Evolutionary conservation across 1,140 invertebrate genomes (phyloP), one percentile per base, ranked within the genome.

Genomic region (Apolygus lucorum): DNA sequence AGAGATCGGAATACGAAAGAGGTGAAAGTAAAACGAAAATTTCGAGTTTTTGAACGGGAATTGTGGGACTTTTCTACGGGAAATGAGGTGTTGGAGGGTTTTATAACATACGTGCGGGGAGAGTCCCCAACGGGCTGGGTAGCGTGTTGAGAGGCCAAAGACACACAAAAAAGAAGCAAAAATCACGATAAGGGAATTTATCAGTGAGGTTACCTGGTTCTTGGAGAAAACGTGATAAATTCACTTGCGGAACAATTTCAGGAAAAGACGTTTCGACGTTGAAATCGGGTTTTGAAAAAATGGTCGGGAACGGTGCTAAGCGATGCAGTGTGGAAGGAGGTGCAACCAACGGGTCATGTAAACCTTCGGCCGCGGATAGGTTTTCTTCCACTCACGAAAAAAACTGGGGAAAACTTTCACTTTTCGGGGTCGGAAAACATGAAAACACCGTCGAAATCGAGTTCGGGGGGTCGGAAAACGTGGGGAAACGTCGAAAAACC

Each of bases 281-380:
- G 22, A 17, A 59, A 4, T 59, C 54, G 54, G 11, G 8, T 17
- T n/a, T n/a, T 8, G 17, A 49, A 59, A 59, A 13, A 21, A 59
- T 4, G 54, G 2, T 59, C 54, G 54, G 22, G 8, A 24, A 59
- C 34, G 34, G 34, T 8, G 34, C 13, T 24, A 17, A 24, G 22
- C 54, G 54, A 59, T 59, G 54, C 54, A 59, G 54, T 59, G 54
- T 59, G 54, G 54, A 59, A 14, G 54, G 11, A 59, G 54, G 54
- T 59, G 54, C 54, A 59, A 59, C 54, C 54, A 59, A 59, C 54
- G 54, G 54, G 54, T 59, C 54, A 59, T 59, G 54, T 59, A 59
- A 59, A 59, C 54, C 54, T 59, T 59, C 22, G 22, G 22, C 54
- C 54, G 2, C 54, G 54, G 54, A 11, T 59, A 17, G 11, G 11